Base-by-base conservation (phyloP, 2,888 invertebrate genomes). In the Exephanes ischioxanthus region DNA sequence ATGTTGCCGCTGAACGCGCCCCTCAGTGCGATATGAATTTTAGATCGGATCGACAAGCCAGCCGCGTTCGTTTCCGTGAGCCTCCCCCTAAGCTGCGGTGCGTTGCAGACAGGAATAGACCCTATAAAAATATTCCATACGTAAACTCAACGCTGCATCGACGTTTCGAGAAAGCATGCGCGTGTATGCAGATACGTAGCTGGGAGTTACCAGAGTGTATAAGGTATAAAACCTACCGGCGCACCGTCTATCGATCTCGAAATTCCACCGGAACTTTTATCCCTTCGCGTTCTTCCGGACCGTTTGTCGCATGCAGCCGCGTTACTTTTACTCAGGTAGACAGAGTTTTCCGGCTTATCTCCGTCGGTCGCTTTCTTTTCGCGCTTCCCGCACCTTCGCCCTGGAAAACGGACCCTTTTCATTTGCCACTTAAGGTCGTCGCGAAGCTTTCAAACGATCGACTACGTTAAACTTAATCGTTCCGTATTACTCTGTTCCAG, bases 401-500 rank as follows among this genome's bases (percentile, higher is more conserved):
- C 7, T 3, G 19, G 11, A 55, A 11, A 19, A 53, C 16, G n/a
- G n/a, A 53, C 19, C 22, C 9, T 7, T 55, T 11, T 22, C 11
- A 55, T 22, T 55, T 19, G 9, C 55, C 19, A 22, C 55, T 55
- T 19, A 9, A 55, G 22, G 22, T 55, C 6, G 22, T 9, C 30
- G 30, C 71, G n/a, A 16, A 14, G 4, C 11, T 53, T 33, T 55
- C 26, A 3, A 11, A 14, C 22, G 19, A 14, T 19, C 14, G 5
- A 16, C 30, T 37, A 1, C 33, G 16, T 66, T 22, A 37, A 77
- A 19, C 22, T 67, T 55, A 67, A 82, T 75, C 26, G 0, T 48
- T 71, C 22, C 30, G 83, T 16, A 66, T 85, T 87, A 51, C 48
- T 87, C 51, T 86, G 89, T 90, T 90, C 45, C 89, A 90, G 90